Base-by-base conservation (phyloP, 2,888 invertebrate genomes). In the Meta bourneti region DNA sequence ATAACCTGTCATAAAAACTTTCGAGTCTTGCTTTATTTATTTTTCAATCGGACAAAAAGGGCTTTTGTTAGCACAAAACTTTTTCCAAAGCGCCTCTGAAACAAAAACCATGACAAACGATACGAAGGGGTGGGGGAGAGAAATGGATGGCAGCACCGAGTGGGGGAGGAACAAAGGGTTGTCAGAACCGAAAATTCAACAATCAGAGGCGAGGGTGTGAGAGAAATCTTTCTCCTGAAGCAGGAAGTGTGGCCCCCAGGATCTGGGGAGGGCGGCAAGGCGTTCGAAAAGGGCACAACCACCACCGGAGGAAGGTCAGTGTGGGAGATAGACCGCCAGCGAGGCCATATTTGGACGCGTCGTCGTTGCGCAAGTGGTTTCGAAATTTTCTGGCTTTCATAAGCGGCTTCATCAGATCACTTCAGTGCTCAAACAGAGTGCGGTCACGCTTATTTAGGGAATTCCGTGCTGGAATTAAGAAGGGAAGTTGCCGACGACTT, bases 281-380 rank as follows among this genome's bases (percentile, higher is more conserved):
- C 49, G 16, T 77, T 11, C 61, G 79, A 34, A 77, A 82, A 89
- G 70, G 75, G 82, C 82, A 82, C n/a, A n/a, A 51, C 51, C 77
- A 20, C 52, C 83, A 74, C 51, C 71, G n/a, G 49, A 16, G 20
- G 69, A 81, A 70, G 82, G 61, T 48, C 69, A 75, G n/a, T 72
- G 75, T 72, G 82, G 89, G 86, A 78, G 88, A 81, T 52, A 71
- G 74, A 52, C 74, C 83, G 54, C 71, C 71, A 54, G 61, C 52
- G 75, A 69, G 86, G 34, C 86, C 86, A 86, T 86, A 79, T 86
- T 86, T 79, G 86, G 86, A 20, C 48, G 78, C 51, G 19, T 69
- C 69, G 61, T 34, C 48, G 69, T 85, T 81, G 71, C 51, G 83
- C 72, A 83, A 83, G 83, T 83, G 83, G 83, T 79, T 79, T 79